phyloP scores from a whole-genome alignment of 2,113 vertebrate species.

The Tupaia tana region DNA sequence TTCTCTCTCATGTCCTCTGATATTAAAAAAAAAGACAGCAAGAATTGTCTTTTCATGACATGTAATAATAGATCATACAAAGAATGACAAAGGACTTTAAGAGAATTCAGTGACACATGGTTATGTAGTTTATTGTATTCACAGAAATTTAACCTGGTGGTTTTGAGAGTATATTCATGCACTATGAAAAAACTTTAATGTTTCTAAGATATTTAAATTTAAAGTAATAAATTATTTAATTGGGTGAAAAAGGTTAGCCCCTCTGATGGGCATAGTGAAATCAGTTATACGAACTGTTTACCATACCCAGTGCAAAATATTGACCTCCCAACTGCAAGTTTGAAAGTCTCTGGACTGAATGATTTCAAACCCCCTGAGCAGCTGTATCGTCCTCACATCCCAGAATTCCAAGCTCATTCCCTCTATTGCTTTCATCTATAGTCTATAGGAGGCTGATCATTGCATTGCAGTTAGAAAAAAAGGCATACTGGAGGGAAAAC shows the following conservation, averaged over 20 bases:
- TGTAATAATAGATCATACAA: not conserved
- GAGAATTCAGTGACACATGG: not conserved
- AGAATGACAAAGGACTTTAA: not conserved
- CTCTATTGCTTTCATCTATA: not conserved
- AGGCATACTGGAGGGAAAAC: not conserved
- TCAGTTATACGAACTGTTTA: not conserved
- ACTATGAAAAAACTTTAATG: not conserved
- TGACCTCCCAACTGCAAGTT: not conserved
- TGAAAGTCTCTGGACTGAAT: not conserved
- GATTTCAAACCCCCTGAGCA: not conserved
- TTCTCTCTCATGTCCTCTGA: no score
- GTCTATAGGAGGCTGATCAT: not conserved
- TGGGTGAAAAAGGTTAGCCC: not conserved
- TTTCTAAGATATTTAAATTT: conserved; percentile 35
- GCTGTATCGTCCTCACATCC: not conserved
- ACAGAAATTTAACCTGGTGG: not conserved
- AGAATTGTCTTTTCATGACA: not conserved
- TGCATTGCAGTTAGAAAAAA: not conserved
- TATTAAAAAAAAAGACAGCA: no score
- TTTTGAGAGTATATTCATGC: not conserved
- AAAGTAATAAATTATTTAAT: not conserved
- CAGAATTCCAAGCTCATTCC: not conserved
- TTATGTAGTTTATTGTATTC: not conserved
- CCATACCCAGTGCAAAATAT: not conserved
- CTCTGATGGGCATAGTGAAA: not conserved